Evolutionary conservation across 2,797 vertebrate genomes (phyloP).

Genomic region (Anas capensis): DNA sequence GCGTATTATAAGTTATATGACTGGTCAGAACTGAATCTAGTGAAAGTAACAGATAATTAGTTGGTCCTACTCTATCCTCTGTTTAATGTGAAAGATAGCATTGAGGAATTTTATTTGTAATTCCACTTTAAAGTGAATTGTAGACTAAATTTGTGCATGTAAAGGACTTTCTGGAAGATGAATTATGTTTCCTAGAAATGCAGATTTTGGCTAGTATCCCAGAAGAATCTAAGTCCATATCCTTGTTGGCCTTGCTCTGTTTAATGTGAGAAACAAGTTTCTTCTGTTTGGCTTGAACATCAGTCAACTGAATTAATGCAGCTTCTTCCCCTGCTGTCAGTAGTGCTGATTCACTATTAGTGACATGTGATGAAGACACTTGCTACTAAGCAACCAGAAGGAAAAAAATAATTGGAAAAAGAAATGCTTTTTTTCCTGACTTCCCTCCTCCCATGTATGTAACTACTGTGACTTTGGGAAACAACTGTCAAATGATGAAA

Average conservation of each 20-base stretch:
- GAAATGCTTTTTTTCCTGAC: rapidly evolving
- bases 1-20: rapidly evolving
- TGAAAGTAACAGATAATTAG: not conserved
- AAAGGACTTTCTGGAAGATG: not conserved
- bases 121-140: not conserved
- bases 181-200: not conserved
- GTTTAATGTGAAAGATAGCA: not conserved
- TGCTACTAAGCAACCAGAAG: not conserved
- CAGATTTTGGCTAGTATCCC: not conserved
- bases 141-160: not conserved
- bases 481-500: not conserved
- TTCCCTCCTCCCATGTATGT: not conserved
- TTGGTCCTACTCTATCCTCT: not conserved
- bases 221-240: not conserved
- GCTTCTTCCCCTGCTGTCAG: not conserved
- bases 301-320: not conserved
- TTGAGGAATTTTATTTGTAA: not conserved
- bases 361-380: not conserved
- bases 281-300: not conserved
- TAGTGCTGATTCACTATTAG: not conserved
- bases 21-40: not conserved
- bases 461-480: not conserved
- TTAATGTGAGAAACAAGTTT: not conserved
- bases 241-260: not conserved
- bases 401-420: not conserved